Percentiles rank a stretch among this genome's conserved stretches.
Evolutionary conservation across 2,113 vertebrate genomes (phyloP).

Genomic region (Cyphomyrus discorhynchus): DNA sequence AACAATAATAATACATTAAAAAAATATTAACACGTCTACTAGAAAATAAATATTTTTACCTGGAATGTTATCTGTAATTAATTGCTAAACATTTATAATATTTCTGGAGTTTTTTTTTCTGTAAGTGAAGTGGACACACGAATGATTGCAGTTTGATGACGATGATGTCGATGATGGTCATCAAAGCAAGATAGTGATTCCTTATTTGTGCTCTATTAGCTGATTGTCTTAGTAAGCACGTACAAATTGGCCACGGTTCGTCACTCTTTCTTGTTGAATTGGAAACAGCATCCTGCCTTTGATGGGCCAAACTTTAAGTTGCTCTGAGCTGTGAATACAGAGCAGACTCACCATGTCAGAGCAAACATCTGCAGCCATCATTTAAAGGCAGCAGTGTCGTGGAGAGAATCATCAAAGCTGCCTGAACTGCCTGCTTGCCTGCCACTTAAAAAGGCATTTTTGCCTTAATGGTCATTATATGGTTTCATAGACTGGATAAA

Average conservation of each 20-base stretch:
- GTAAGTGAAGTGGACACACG: background rate
- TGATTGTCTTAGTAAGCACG: constrained; percentile 31
- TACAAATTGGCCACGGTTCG: constrained; percentile 31
- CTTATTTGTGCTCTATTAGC: background rate
- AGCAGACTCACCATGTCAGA: constrained; percentile 32
- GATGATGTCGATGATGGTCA: background rate
- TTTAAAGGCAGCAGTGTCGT: constrained; percentile 12
- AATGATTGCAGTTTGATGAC: background rate
- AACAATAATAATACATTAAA: background rate
- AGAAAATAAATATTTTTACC: background rate
- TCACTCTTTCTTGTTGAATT: constrained; percentile 36
- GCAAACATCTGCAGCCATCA: constrained; percentile 17
- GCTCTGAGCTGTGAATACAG: constrained; percentile 25
- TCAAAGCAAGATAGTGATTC: background rate
- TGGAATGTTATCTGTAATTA: background rate
- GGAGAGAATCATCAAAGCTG: background rate
- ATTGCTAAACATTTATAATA: background rate
- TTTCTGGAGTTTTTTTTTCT: background rate
- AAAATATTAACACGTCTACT: background rate
- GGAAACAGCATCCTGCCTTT: constrained; percentile 37
- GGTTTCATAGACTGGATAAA: background rate
- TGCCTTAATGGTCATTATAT: background rate
- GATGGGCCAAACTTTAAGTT: constrained; percentile 18
- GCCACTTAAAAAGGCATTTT: background rate
- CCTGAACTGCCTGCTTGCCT: background rate